Evolutionary conservation across 2,888 invertebrate genomes (phyloP).

Genomic region (Drosophila neonasuta): DNA sequence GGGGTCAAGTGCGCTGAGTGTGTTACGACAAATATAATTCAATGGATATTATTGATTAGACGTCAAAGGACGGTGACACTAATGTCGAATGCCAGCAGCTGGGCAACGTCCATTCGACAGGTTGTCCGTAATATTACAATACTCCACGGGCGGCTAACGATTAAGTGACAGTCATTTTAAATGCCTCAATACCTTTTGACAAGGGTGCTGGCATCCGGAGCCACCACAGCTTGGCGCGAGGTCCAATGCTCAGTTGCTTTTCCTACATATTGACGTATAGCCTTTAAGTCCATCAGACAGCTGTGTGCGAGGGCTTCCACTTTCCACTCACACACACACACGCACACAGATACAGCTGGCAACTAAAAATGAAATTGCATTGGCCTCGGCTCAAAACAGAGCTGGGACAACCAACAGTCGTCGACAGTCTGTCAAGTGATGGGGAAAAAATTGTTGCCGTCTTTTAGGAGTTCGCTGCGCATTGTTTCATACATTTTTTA

Average conservation of each 20-base stretch:
- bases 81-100: conserved; percentile 37
- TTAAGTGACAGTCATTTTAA: conserved; percentile 46
- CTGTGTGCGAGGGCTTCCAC: not conserved
- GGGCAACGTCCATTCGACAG: conserved; percentile 17
- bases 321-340: not conserved
- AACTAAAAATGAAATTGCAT: conserved; percentile 26
- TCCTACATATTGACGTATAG: conserved; percentile 33
- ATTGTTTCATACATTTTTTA: conserved; percentile 42
- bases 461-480: conserved; percentile 21
- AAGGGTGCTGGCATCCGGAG: conserved; percentile 29
- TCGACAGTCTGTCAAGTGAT: conserved; percentile 4
- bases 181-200: conserved; percentile 48
- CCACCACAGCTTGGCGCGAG: not conserved
- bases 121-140: conserved; percentile 29
- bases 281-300: conserved; percentile 32
- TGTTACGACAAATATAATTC: conserved; percentile 33
- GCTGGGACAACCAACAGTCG: not conserved
- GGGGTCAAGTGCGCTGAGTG: conserved; percentile 26
- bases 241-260: not conserved
- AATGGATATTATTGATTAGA: conserved; percentile 46
- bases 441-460: conserved; percentile 11
- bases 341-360: not conserved
- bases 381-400: conserved; percentile 1
- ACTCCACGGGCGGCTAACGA: conserved; percentile 37
- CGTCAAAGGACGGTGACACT: conserved; percentile 41